A percentile compares a stretch with the other conserved stretches of the same genome.
Conservation (phyloP, 35 echinoderm and acorn worm genomes). For the Apostichopus californicus region DNA sequence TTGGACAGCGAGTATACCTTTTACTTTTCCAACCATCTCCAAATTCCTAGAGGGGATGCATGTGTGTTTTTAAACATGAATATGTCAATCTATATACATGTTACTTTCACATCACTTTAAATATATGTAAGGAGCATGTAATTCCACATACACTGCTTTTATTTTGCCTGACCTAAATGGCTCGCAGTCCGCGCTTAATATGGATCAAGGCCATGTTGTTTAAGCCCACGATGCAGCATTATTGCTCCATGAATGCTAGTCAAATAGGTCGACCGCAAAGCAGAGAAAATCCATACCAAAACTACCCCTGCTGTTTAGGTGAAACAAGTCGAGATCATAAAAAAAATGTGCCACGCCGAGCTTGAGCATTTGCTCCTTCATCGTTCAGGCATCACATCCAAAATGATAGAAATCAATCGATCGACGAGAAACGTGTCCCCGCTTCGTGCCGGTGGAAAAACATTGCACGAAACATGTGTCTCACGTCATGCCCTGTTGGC, state of each 20-base stretch:
- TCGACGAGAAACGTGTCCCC: conserved; percentile 28
- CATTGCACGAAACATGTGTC: conserved; percentile 5
- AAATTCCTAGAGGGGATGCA: neutral
- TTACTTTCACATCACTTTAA: neutral
- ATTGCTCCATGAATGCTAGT: conserved; percentile 30
- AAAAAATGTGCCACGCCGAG: conserved; percentile 46
- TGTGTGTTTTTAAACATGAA: neutral
- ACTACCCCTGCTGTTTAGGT: conserved; percentile 36
- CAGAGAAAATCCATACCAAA: conserved; percentile 56
- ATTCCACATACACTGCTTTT: conserved; percentile 35
- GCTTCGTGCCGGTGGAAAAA: conserved; percentile 23
- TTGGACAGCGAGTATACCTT: no score
- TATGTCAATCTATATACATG: neutral
- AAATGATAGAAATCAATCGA: conserved; percentile 39
- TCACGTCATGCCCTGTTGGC: neutral
- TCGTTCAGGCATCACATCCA: neutral
- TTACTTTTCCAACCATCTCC: neutral
- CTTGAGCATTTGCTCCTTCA: conserved; percentile 32
- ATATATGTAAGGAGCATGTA: neutral
- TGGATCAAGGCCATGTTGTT: conserved; percentile 41
- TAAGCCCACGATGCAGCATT: neutral
- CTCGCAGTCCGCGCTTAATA: conserved; percentile 25
- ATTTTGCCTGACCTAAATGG: conserved; percentile 33
- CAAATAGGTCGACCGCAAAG: conserved; percentile 58
- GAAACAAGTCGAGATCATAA: neutral